Evolutionary conservation across 2,888 invertebrate species (phyloP).

Genomic region (Drosophila demipolita): DNA sequence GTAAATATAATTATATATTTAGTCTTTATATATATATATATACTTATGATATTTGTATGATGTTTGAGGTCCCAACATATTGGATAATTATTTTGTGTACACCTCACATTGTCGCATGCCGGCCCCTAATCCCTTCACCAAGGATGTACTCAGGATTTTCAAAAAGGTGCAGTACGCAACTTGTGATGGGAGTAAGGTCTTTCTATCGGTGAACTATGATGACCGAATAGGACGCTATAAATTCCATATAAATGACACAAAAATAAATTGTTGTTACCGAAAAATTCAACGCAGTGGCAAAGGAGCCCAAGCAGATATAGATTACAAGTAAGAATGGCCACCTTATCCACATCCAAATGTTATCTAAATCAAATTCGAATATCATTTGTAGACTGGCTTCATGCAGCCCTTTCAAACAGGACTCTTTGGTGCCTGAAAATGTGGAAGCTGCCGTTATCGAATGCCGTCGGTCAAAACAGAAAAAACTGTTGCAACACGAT

Average conservation of each 20-base stretch:
- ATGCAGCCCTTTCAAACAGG: constrained; percentile 67
- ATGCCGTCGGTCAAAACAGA: constrained; percentile 82
- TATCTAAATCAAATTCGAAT: not conserved
- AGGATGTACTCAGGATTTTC: constrained; percentile 85
- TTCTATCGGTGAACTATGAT: constrained; percentile 74
- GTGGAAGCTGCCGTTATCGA: constrained; percentile 71
- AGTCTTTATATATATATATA: too few species aligned
- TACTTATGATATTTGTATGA: too few species aligned
- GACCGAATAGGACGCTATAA: constrained; percentile 53
- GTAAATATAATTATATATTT: constrained; percentile 10
- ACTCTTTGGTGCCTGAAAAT: constrained; percentile 67
- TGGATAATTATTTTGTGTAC: constrained; percentile 82
- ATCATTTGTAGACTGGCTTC: constrained; percentile 58
- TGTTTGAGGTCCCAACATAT: constrained; percentile 13
- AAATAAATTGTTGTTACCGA: constrained; percentile 80
- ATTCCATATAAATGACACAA: constrained; percentile 66
- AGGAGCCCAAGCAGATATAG: constrained; percentile 67
- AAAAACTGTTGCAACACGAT: constrained; percentile 76
- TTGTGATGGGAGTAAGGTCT: constrained; percentile 84
- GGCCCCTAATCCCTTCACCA: constrained; percentile 87
- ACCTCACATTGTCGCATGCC: constrained; percentile 88
- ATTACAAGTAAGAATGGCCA: constrained; percentile 66
- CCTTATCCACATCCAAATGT: not conserved
- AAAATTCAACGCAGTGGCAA: constrained; percentile 75
- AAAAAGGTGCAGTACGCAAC: constrained; percentile 85